Evolutionary conservation across 1,140 invertebrate species (phyloP).

Genomic region (Periplaneta americana): DNA sequence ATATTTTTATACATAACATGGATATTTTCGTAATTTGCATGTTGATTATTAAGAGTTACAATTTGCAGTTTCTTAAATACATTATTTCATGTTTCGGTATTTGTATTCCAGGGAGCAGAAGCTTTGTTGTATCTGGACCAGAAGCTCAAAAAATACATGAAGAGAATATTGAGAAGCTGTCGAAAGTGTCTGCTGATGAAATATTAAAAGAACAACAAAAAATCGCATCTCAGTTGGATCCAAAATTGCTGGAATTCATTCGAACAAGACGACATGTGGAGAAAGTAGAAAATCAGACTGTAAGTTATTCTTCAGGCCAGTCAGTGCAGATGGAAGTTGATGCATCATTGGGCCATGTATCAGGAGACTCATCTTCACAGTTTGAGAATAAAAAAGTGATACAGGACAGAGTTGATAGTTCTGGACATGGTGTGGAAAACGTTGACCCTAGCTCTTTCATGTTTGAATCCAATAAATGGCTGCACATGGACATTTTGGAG

Average conservation of each 20-base stretch:
- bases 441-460: neutral
- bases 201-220: constrained; percentile 68
- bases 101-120: constrained; percentile 30
- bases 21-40: too few relatives aligned
- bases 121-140: constrained; percentile 45
- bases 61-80: constrained; percentile 8
- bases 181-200: constrained; percentile 64
- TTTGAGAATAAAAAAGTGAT: neutral
- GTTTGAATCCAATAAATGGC: constrained; percentile 57
- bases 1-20: too few relatives aligned
- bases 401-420: neutral
- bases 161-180: constrained; percentile 63
- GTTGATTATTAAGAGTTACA: too few relatives aligned
- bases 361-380: neutral
- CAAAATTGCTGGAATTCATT: constrained; percentile 59
- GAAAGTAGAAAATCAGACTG: too few relatives aligned
- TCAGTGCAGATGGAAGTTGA: neutral
- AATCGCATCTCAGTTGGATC: constrained; percentile 51
- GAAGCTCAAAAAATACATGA: constrained; percentile 60
- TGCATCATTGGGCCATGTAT: neutral
- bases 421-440: neutral
- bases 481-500: constrained; percentile 78
- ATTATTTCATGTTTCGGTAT: neutral
- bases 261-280: constrained; percentile 41
- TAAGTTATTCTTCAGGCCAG: neutral